Base-by-base conservation (phyloP, 2,797 vertebrate genomes). In the Scolopax bukidnonensis region DNA sequence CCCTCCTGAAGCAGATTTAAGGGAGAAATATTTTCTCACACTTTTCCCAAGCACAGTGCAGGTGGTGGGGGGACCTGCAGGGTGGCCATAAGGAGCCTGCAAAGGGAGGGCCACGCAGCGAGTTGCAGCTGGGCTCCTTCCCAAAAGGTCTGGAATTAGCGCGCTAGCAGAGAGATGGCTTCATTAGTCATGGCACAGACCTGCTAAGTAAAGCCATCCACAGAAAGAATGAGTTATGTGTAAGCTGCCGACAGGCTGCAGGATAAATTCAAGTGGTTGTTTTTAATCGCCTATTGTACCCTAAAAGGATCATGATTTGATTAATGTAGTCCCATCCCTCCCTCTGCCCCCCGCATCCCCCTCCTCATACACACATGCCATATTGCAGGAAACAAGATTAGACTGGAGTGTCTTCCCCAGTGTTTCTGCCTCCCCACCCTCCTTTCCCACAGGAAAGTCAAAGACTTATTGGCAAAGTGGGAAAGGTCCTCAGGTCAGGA, bases 1-100 rank as follows among this genome's bases (percentile, higher is more conserved):
- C 67, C 76, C 47, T 74, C 23, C 50, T 15, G 64, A 61, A 68
- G 61, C 87, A 94, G 79, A 88, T 65, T 80, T 57, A 67, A 68
- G 65, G 75, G 84, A 87, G 78, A 90, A 92, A 6, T 73, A 69
- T 81, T 95, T 96, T 95, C 93, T 93, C 94, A 95, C 94, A 77
- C 86, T 87, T 75, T 24, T 77, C 36, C 65, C 0, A 1, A 95
- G 84, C 48, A 5, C 48, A 54, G 89, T 21, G 21, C 71, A 75
- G 85, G 83, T 89, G 23, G 95, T 92, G 84, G 90, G 96, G 95
- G 96, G 95, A 95, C 60, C 81, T 70, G 84, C 89, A n/a, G 95
- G 95, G 78, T 95, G 95, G 92, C 90, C 89, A 74, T 87, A 87
- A 89, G 96, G 84, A 96, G 74, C 40, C 88, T 74, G 84, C 4